A percentile compares a stretch with the other conserved stretches of the same genome.
Evolutionary conservation across 2,888 invertebrate species (phyloP).

Genomic region (Ferdinandea cuprea): DNA sequence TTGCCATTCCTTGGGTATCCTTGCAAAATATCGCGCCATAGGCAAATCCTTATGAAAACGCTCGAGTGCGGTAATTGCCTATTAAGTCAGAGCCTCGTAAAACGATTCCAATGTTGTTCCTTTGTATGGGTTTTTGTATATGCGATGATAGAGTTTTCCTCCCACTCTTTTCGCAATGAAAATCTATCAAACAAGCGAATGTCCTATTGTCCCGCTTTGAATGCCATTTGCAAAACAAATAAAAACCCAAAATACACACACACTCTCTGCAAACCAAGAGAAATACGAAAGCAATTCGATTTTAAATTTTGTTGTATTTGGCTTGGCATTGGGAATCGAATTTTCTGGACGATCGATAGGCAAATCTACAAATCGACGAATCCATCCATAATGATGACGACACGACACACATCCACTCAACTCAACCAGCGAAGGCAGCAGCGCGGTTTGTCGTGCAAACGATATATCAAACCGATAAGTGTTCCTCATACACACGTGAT

Average conservation of each 20-base stretch:
- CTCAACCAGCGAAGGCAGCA: not conserved
- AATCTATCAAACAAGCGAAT: slow-evolving; percentile 50
- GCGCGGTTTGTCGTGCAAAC: slow-evolving; percentile 11
- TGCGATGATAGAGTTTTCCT: slow-evolving; percentile 2
- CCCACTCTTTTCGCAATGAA: slow-evolving; percentile 23
- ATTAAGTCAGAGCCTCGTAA: slow-evolving; percentile 66
- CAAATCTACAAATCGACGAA: slow-evolving; percentile 46
- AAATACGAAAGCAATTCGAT: slow-evolving; percentile 21
- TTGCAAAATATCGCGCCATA: slow-evolving; percentile 51
- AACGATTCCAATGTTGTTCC: slow-evolving; percentile 59
- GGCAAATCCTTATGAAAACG: slow-evolving; percentile 66
- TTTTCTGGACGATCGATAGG: slow-evolving; percentile 10
- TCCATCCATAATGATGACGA: slow-evolving; percentile 53
- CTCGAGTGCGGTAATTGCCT: slow-evolving; percentile 68
- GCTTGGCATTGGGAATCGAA: slow-evolving; percentile 27
- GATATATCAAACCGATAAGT: slow-evolving; percentile 54
- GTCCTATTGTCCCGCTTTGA: slow-evolving; percentile 35
- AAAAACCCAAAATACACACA: not conserved
- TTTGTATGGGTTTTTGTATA: slow-evolving; percentile 28
- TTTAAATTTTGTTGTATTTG: slow-evolving; percentile 53
- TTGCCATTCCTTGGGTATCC: slow-evolving; percentile 33
- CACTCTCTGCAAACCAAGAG: too few relatives aligned
- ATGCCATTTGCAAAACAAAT: slow-evolving; percentile 23
- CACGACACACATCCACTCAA: not conserved
- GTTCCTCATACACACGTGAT: slow-evolving; percentile 29